Evolutionary conservation across 1,140 invertebrate species (phyloP).

Genomic region (Akabosia matsudoensis): DNA sequence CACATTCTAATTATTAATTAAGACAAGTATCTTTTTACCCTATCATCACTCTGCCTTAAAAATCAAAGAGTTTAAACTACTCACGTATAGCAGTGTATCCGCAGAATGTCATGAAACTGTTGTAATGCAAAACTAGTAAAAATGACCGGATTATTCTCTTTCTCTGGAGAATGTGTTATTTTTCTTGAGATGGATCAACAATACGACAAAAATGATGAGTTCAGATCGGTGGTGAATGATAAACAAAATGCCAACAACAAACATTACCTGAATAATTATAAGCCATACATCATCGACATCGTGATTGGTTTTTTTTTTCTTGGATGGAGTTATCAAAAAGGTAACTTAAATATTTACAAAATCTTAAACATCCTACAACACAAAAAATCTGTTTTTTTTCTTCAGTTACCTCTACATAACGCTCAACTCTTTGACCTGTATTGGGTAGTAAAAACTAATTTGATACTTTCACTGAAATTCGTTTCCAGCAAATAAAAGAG

Average conservation of each 20-base stretch:
- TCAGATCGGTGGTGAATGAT: too few relatives aligned
- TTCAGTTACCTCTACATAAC: too few relatives aligned
- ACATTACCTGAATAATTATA: not conserved
- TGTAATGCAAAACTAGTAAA: not conserved
- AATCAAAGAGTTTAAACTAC: not conserved
- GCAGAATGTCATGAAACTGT: constrained; percentile 2
- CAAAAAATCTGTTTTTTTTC: too few relatives aligned
- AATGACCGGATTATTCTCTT: too few relatives aligned
- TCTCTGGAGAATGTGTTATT: too few relatives aligned
- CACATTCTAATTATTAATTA: not conserved
- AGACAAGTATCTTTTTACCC: too few relatives aligned
- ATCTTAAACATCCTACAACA: too few relatives aligned
- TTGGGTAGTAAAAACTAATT: not conserved
- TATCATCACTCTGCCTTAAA: not conserved
- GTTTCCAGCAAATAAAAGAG: not conserved
- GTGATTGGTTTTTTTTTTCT: not conserved
- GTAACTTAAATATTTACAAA: not conserved
- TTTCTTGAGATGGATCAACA: too few relatives aligned
- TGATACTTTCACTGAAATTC: not conserved
- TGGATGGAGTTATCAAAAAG: not conserved
- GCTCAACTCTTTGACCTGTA: too few relatives aligned
- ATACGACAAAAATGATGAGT: too few relatives aligned
- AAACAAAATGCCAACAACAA: not conserved
- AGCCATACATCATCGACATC: not conserved
- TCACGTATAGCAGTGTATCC: constrained; percentile 15